Base-by-base conservation (phyloP, 2,797 vertebrate genomes). In the Ispidina lecontei region DNA sequence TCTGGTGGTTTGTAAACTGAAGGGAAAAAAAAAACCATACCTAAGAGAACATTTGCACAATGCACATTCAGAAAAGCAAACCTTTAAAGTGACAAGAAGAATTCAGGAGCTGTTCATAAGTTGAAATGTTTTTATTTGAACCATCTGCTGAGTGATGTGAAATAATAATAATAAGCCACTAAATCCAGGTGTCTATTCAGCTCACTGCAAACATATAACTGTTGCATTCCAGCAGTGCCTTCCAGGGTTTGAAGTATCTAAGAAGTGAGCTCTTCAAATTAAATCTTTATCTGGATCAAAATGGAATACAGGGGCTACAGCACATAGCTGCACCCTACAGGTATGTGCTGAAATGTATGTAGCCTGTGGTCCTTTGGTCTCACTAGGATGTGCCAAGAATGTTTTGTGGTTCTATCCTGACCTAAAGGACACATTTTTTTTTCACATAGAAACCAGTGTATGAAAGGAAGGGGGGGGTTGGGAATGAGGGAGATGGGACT, bases 71-170 rank as follows among this genome's bases (percentile, higher is more conserved):
- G 59, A 83, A 80, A 81, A 90, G 29, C 63, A 78, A 93, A 56
- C 22, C 15, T 70, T 56, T 67, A 75, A 80, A 93, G 51, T 37
- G 35, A 51, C 1, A 2, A 37, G 26, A 84, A 70, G 79, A 72
- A 67, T 83, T 87, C 44, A 25, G 11, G n/a, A 3, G 10, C 84
- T 52, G 17, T 72, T 91, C 17, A 41, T 69, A 71, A 62, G 26
- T 26, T 64, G 31, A 58, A 70, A 21, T 52, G 23, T 71, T 93
- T 92, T 75, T 39, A 83, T 89, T 80, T 60, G 74, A 93, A 88
- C 56, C 39, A 72, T 63, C 67, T 87, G 76, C 11, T 67, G 13
- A 13, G 33, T 71, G 44, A 82, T 33, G 39, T 1, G 3, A 60
- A 51, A 71, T 52, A 78, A 69, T 64, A 81, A 87, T 31, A 77